Percentiles rank a stretch among this genome's conserved stretches.
Evolutionary conservation across 1,140 invertebrate species (phyloP).

Genomic region (Triops longicaudatus): DNA sequence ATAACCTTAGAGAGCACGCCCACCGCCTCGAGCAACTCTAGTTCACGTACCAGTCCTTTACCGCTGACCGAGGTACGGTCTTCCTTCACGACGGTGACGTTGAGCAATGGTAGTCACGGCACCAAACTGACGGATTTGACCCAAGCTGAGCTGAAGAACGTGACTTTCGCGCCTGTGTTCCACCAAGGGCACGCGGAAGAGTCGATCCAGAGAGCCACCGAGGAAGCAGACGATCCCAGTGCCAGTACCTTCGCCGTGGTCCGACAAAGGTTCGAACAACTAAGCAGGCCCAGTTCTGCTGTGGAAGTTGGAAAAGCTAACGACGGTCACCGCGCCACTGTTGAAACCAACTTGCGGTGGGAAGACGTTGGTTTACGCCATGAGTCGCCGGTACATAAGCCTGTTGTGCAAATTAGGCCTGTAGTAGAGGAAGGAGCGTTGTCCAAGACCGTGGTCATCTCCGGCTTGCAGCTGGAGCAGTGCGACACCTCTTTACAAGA

Average conservation of each 20-base stretch:
- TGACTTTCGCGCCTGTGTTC: background rate
- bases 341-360: constrained; percentile 16
- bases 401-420: constrained; percentile 22
- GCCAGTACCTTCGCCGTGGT: constrained; percentile 24
- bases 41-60: background rate
- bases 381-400: background rate
- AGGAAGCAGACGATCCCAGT: constrained; percentile 10
- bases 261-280: constrained; percentile 25
- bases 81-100: background rate
- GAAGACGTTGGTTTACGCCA: background rate
- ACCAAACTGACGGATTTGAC: constrained; percentile 17
- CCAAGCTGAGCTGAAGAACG: constrained; percentile 4
- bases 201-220: background rate
- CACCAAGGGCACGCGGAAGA: constrained; percentile 7
- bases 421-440: constrained; percentile 25
- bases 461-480: constrained; percentile 25
- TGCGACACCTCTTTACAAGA: background rate
- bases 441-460: constrained; percentile 26
- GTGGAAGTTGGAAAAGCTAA: background rate
- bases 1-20: constrained; percentile 1
- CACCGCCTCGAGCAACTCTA: background rate
- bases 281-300: background rate
- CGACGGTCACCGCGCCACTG: background rate
- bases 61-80: background rate
- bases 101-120: background rate